phyloP scores from a whole-genome alignment of 1,140 invertebrate species.

The Acyrthosiphon pisum region DNA sequence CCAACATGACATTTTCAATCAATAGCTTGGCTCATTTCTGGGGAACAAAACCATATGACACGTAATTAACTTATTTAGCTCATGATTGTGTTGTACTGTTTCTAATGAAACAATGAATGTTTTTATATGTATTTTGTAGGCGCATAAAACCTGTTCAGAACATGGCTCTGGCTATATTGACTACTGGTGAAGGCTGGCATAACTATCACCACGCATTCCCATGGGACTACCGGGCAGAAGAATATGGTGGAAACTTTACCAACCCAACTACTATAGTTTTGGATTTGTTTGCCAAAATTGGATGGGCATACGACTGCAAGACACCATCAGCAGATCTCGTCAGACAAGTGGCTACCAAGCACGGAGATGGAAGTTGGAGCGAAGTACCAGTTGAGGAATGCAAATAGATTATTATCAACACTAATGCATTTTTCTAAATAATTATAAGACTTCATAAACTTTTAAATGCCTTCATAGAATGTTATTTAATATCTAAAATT shows the following conservation, averaged over 20 bases:
- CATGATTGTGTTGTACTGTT: conserved; percentile 32
- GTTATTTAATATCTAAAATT: conserved; percentile 54
- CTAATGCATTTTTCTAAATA: conserved; percentile 53
- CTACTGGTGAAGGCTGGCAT: conserved; percentile 72
- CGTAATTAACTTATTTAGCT: conserved; percentile 63
- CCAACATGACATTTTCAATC: conserved; percentile 75
- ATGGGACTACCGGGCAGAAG: conserved; percentile 81
- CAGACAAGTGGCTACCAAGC: conserved; percentile 68
- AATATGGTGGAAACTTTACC: conserved; percentile 73
- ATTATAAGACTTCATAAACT: conserved; percentile 54
- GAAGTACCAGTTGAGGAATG: conserved; percentile 60
- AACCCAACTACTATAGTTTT: conserved; percentile 79
- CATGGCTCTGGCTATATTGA: conserved; percentile 63
- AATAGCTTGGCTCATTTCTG: conserved; percentile 74
- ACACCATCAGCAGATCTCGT: conserved; percentile 71
- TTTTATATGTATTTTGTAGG: conserved; percentile 69
- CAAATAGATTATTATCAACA: conserved; percentile 54
- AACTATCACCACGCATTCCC: conserved; percentile 87
- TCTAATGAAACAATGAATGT: conserved; percentile 3
- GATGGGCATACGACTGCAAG: conserved; percentile 71
- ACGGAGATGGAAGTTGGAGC: conserved; percentile 69
- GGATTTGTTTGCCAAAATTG: conserved; percentile 67
- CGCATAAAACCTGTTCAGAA: conserved; percentile 70
- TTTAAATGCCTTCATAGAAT: conserved; percentile 57
- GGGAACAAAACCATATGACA: conserved; percentile 72